These are phyloP conservation scores for Hirundichthys speculiger DNA, from an alignment of 2,113 vertebrate species.

Conservation along the genomic window DNA sequence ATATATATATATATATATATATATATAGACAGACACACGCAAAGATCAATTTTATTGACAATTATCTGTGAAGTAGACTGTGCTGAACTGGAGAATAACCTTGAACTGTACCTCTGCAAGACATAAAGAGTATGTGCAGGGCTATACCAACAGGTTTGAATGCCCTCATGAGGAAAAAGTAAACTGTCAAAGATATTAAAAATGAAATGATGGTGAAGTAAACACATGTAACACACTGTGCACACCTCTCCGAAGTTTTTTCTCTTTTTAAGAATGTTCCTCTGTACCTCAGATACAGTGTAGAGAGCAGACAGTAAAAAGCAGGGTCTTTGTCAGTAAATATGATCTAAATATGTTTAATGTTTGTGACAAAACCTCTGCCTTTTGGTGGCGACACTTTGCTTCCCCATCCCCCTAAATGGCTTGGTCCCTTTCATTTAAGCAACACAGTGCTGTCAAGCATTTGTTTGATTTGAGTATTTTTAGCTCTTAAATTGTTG, in stretches of 20 bases:
- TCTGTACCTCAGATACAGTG: not conserved
- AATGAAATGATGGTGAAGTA: conserved; percentile 4
- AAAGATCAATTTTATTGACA: conserved; percentile 77
- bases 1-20: conserved; percentile 46
- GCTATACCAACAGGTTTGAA: conserved; percentile 30
- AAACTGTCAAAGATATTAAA: conserved; percentile 22
- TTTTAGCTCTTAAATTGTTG: too few relatives aligned
- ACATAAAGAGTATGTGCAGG: conserved; percentile 31
- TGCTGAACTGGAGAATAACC: conserved; percentile 61
- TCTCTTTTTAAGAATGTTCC: not conserved
- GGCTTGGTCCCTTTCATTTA: too few relatives aligned
- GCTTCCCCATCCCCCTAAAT: too few relatives aligned
- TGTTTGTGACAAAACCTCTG: too few relatives aligned
- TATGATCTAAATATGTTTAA: too few relatives aligned
- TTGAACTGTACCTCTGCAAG: conserved; percentile 66
- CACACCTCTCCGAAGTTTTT: not conserved
- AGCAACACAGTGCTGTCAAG: too few relatives aligned
- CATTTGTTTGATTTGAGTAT: too few relatives aligned
- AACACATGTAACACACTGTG: conserved; percentile 2
- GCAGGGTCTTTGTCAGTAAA: too few relatives aligned
- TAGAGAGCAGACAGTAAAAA: conserved; percentile 11
- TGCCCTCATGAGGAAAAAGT: conserved; percentile 35
- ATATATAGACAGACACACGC: too few relatives aligned
- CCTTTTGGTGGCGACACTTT: too few relatives aligned
- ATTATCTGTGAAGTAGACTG: conserved; percentile 70